A percentile compares a stretch with the other conserved stretches of the same genome.
Conservation (phyloP, 2,113 vertebrate species). For the Lates calcarifer region DNA sequence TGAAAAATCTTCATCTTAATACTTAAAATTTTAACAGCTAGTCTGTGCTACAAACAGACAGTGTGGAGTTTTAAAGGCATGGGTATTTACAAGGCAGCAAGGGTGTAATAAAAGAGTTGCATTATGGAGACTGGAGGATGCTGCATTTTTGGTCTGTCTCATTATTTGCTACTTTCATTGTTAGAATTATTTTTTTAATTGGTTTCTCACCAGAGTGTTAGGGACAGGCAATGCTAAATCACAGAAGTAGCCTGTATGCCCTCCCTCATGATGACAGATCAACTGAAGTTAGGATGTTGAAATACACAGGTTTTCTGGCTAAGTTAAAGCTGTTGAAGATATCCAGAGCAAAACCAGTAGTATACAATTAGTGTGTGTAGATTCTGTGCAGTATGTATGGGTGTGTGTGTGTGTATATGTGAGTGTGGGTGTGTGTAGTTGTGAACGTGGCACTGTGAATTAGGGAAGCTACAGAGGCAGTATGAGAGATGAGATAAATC, state of each 20-base stretch:
- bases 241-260: background rate
- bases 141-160: background rate
- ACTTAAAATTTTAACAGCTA: background rate
- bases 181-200: background rate
- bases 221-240: background rate
- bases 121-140: background rate
- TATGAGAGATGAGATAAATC: constrained; percentile 66
- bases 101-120: background rate
- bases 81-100: background rate
- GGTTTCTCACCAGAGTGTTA: constrained; percentile 1
- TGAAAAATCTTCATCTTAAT: background rate
- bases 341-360: constrained; percentile 22
- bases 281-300: constrained; percentile 16
- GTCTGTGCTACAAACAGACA: background rate
- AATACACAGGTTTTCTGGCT: constrained; percentile 1
- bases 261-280: constrained; percentile 27
- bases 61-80: background rate
- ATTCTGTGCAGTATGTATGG: background rate
- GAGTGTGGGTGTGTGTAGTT: background rate
- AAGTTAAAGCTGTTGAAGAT: constrained; percentile 23
- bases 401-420: background rate
- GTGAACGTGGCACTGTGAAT: constrained; percentile 22
- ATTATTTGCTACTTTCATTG: constrained; percentile 8
- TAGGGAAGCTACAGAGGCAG: constrained; percentile 24
- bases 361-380: constrained; percentile 19